phyloP scores from a whole-genome alignment of 1,140 invertebrate genomes.

The Cydia splendana region DNA sequence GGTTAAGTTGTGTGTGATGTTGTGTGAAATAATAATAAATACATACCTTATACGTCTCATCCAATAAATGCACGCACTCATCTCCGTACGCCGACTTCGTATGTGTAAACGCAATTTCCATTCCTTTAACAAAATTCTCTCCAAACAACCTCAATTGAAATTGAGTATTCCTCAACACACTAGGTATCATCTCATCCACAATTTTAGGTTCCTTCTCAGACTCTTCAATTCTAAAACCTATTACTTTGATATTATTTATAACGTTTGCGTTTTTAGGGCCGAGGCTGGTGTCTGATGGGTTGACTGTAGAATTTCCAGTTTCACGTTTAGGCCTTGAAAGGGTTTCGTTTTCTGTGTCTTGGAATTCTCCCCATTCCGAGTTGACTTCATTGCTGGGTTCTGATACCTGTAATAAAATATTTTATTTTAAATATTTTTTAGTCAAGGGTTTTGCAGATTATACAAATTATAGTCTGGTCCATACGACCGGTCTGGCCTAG shows the following conservation, averaged over 20 bases:
- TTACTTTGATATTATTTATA: slow-evolving; percentile 54
- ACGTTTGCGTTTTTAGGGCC: background rate
- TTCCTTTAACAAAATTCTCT: slow-evolving; percentile 82
- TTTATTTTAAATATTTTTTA: no score
- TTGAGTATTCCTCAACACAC: slow-evolving; percentile 80
- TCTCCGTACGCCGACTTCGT: slow-evolving; percentile 73
- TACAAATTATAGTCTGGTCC: no score
- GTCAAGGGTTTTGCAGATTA: no score
- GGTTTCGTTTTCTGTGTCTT: background rate
- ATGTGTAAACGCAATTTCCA: slow-evolving; percentile 87
- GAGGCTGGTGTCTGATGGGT: background rate
- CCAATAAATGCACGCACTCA: slow-evolving; percentile 74
- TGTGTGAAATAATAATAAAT: background rate
- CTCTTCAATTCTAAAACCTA: slow-evolving; percentile 82
- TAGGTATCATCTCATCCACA: slow-evolving; percentile 83
- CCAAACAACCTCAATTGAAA: slow-evolving; percentile 86
- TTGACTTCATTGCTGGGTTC: background rate
- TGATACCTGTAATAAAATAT: background rate
- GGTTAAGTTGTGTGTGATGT: no score
- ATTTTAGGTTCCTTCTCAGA: slow-evolving; percentile 81
- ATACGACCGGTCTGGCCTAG: no score
- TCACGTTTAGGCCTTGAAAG: slow-evolving; percentile 34
- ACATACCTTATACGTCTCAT: slow-evolving; percentile 69
- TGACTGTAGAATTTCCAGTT: background rate
- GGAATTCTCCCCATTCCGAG: background rate